Evolutionary conservation across 64 coral and sea anemone genomes (phyloP).

Genomic region (Dendronephthya gigantea): DNA sequence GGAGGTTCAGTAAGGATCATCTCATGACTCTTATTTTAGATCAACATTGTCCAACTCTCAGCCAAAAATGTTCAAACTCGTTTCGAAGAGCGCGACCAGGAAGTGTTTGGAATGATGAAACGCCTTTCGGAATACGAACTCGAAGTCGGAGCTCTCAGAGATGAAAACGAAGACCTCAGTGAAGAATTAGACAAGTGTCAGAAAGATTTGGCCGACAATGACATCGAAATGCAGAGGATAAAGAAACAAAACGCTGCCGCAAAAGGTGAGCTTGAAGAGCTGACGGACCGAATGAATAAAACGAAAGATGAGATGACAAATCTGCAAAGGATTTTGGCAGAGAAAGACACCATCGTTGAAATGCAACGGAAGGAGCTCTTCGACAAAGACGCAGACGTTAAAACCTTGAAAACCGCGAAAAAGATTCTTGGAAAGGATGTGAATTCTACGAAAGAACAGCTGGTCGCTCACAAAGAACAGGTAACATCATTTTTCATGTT

Average conservation of each 20-base stretch:
- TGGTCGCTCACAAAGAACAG: neutral
- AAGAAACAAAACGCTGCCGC: neutral
- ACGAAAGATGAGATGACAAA: neutral
- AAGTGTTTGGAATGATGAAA: neutral
- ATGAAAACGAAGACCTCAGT: neutral
- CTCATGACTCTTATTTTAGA: neutral
- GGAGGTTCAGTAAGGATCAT: too few species aligned
- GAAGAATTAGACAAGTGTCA: neutral
- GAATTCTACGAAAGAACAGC: neutral
- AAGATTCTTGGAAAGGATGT: slow-evolving; percentile 15
- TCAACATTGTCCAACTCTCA: neutral
- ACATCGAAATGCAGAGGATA: neutral
- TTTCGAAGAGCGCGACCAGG: neutral
- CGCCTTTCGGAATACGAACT: neutral
- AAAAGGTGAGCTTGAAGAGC: neutral
- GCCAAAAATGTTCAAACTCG: neutral
- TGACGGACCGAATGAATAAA: neutral
- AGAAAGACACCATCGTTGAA: neutral
- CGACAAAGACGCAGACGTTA: neutral
- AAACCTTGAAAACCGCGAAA: neutral
- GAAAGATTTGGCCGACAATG: neutral
- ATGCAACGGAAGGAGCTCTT: neutral
- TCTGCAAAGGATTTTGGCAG: neutral
- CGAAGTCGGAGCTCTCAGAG: neutral
- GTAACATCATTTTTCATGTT: too few species aligned